Evolutionary conservation across 2,888 invertebrate genomes (phyloP).

Genomic region (Plagodis dolabraria): DNA sequence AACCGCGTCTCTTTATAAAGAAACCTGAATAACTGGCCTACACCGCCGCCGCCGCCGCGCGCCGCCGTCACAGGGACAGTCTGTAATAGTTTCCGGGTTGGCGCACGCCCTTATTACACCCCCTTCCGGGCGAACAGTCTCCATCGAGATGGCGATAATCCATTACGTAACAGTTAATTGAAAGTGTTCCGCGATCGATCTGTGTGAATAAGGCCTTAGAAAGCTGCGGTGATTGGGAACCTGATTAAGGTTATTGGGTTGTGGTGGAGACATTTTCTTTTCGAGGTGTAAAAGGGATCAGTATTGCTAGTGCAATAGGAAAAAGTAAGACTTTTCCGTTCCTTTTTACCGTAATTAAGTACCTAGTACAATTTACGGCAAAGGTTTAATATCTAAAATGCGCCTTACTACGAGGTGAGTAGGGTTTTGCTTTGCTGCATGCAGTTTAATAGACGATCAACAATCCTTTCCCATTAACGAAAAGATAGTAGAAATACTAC

Average conservation of each 20-base stretch:
- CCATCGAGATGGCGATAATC: slow-evolving; percentile 53
- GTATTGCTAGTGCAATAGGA: not conserved
- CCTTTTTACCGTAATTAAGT: too few relatives aligned
- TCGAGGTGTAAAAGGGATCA: not conserved
- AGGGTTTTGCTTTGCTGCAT: too few relatives aligned
- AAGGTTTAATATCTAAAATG: too few relatives aligned
- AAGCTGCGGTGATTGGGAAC: slow-evolving; percentile 26
- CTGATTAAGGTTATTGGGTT: slow-evolving; percentile 13
- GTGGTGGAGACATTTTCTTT: not conserved
- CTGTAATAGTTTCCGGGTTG: slow-evolving; percentile 66
- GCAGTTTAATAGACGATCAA: too few relatives aligned
- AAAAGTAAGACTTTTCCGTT: too few relatives aligned
- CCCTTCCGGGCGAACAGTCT: slow-evolving; percentile 52
- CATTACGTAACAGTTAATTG: slow-evolving; percentile 60
- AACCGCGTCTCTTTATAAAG: not conserved
- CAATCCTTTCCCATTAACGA: too few relatives aligned
- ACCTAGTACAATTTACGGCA: too few relatives aligned
- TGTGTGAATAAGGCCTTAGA: slow-evolving; percentile 31
- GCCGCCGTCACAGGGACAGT: slow-evolving; percentile 6
- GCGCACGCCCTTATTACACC: slow-evolving; percentile 63
- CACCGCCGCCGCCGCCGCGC: not conserved
- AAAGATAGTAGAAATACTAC: too few relatives aligned
- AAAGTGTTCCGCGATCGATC: slow-evolving; percentile 56
- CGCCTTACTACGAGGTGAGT: too few relatives aligned
- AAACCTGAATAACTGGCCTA: slow-evolving; percentile 1